These are phyloP conservation scores for Anguilla anguilla DNA, from an alignment of 2,797 vertebrate genomes.

Conservation along the genomic window DNA sequence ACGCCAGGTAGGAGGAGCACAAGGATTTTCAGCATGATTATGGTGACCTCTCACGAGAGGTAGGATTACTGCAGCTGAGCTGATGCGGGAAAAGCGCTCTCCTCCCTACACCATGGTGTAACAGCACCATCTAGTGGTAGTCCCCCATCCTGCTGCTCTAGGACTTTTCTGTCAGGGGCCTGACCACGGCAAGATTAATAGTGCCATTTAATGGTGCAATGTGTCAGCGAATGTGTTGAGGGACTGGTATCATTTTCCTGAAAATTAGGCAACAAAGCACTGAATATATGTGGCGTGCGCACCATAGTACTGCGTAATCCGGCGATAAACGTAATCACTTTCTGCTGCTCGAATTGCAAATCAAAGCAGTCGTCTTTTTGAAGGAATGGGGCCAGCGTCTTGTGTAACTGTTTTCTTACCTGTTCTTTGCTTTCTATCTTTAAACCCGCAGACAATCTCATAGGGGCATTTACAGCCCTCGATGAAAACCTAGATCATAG, in stretches of 20 bases:
- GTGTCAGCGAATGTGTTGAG: slow-evolving; percentile 40
- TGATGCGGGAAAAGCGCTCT: background rate
- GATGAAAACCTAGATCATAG: background rate
- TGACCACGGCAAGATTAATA: slow-evolving; percentile 12
- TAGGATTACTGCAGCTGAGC: slow-evolving; percentile 1
- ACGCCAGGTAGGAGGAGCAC: background rate
- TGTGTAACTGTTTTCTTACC: background rate
- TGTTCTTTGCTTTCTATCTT: background rate
- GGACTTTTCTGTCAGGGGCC: background rate
- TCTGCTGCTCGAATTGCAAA: background rate
- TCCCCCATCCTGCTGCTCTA: background rate
- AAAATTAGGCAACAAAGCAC: slow-evolving; percentile 28
- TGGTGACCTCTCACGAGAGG: background rate
- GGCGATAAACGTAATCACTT: background rate
- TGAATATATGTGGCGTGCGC: background rate
- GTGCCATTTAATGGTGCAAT: slow-evolving; percentile 25
- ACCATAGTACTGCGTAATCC: background rate
- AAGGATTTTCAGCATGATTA: background rate
- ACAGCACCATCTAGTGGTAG: slow-evolving; percentile 14
- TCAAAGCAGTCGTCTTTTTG: background rate
- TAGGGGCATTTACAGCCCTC: background rate
- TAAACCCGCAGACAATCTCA: background rate
- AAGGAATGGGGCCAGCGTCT: background rate
- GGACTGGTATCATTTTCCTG: slow-evolving; percentile 33
- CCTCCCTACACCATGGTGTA: background rate